These are phyloP conservation scores for Stratiomys singularior DNA, from an alignment of 2,888 invertebrate genomes.

Conservation along the genomic window DNA sequence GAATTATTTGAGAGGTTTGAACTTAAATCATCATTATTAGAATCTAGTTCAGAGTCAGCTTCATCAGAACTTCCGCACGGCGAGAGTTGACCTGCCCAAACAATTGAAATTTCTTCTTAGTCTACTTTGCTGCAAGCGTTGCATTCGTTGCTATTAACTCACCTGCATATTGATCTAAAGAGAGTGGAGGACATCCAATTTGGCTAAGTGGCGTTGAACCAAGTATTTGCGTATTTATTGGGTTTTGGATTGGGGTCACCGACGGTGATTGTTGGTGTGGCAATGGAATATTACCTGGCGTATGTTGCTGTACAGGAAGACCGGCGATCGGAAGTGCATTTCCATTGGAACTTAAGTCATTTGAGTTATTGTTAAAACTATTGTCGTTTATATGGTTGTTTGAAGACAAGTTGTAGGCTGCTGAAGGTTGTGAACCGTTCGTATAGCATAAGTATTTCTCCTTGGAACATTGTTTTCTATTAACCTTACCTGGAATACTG, in stretches of 20 bases:
- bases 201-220: constrained; percentile 89
- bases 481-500: constrained; percentile 51
- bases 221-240: constrained; percentile 70
- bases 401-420: constrained; percentile 42
- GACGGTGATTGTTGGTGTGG: constrained; percentile 41
- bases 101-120: no score
- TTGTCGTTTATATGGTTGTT: constrained; percentile 49
- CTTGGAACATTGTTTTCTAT: not conserved
- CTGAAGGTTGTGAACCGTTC: not conserved
- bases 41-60: constrained; percentile 68
- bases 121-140: not conserved
- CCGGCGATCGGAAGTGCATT: constrained; percentile 46
- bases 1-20: constrained; percentile 64
- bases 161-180: constrained; percentile 68
- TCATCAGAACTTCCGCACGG: constrained; percentile 66
- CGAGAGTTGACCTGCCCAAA: constrained; percentile 67
- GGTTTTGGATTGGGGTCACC: constrained; percentile 39
- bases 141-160: not conserved
- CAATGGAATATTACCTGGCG: not conserved
- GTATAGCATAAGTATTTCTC: not conserved
- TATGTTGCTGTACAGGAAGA: constrained; percentile 45
- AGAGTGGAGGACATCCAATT: constrained; percentile 74
- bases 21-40: constrained; percentile 70
- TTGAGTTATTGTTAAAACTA: constrained; percentile 49
- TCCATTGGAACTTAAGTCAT: constrained; percentile 49